These are phyloP conservation scores for Discoglossus pictus DNA, from an alignment of 2,797 vertebrate species.

Conservation along the genomic window DNA sequence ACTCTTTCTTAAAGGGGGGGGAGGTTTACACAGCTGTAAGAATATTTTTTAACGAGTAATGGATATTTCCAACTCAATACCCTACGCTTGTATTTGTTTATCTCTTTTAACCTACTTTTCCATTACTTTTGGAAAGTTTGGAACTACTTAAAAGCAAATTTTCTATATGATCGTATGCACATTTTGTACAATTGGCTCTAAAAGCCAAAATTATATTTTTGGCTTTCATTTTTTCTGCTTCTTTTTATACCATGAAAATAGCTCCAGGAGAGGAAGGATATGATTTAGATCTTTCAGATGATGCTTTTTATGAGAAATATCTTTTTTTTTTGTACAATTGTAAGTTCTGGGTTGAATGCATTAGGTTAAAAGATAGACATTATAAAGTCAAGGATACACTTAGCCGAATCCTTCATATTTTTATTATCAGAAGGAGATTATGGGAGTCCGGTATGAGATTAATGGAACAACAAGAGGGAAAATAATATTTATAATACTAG, in stretches of 20 bases:
- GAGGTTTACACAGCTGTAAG: background rate
- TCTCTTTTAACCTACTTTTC: too few relatives aligned
- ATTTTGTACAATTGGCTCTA: background rate
- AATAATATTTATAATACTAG: too few relatives aligned
- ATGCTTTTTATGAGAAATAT: background rate
- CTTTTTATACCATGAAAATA: constrained; percentile 4
- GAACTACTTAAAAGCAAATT: background rate
- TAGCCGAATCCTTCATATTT: background rate
- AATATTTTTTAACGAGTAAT: background rate
- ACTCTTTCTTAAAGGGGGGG: too few relatives aligned
- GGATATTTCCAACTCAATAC: background rate
- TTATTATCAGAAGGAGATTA: background rate
- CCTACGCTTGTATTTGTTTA: too few relatives aligned
- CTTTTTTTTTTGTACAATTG: background rate
- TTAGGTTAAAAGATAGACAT: constrained; percentile 6
- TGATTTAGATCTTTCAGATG: background rate
- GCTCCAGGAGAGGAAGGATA: background rate
- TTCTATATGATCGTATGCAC: too few relatives aligned
- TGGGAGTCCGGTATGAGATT: too few relatives aligned
- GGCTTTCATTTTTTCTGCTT: too few relatives aligned
- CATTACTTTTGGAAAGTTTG: background rate
- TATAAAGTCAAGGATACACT: background rate
- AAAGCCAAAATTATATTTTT: background rate
- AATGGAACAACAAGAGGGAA: too few relatives aligned
- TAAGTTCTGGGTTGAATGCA: background rate